Percentiles rank a stretch among this genome's conserved stretches.
Conservation (phyloP, 2,797 vertebrate species). For the Pangasius mekongensis region DNA sequence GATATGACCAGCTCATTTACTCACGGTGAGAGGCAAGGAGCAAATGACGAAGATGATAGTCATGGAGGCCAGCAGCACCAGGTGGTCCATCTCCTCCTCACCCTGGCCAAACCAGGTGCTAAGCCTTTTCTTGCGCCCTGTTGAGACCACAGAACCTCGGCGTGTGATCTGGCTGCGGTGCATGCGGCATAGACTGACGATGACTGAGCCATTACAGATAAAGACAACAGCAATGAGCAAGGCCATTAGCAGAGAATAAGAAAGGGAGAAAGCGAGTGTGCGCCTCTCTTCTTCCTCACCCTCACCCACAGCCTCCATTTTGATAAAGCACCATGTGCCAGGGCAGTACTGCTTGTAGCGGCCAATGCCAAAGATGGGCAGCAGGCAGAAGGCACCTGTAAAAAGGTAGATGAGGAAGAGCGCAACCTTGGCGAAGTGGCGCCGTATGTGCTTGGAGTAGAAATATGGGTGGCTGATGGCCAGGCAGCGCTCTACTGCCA, state of each 20-base stretch:
- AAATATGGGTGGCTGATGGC: conserved; percentile 89
- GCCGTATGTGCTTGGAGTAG: conserved; percentile 80
- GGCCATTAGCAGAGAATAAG: conserved; percentile 82
- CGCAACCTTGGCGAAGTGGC: conserved; percentile 75
- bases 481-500: conserved; percentile 90
- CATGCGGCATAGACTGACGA: conserved; percentile 86
- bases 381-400: conserved; percentile 78
- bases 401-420: conserved; percentile 81
- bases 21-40: conserved; percentile 88
- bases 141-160: conserved; percentile 70
- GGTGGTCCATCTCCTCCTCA: conserved; percentile 85
- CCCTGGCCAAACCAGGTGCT: conserved; percentile 76
- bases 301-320: conserved; percentile 76
- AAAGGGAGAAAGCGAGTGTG: conserved; percentile 82
- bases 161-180: conserved; percentile 79
- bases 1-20: conserved; percentile 54
- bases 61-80: conserved; percentile 86
- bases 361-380: conserved; percentile 81
- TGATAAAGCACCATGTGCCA: conserved; percentile 90
- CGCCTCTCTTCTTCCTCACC: conserved; percentile 47
- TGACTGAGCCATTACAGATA: conserved; percentile 86
- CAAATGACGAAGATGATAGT: conserved; percentile 86
- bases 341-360: conserved; percentile 86
- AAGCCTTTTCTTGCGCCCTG: conserved; percentile 69
- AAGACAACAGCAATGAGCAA: conserved; percentile 82